A percentile compares a stretch with the other conserved stretches of the same genome.
phyloP scores from a whole-genome alignment of 2,797 vertebrate genomes.

The Scolopax rusticola region DNA sequence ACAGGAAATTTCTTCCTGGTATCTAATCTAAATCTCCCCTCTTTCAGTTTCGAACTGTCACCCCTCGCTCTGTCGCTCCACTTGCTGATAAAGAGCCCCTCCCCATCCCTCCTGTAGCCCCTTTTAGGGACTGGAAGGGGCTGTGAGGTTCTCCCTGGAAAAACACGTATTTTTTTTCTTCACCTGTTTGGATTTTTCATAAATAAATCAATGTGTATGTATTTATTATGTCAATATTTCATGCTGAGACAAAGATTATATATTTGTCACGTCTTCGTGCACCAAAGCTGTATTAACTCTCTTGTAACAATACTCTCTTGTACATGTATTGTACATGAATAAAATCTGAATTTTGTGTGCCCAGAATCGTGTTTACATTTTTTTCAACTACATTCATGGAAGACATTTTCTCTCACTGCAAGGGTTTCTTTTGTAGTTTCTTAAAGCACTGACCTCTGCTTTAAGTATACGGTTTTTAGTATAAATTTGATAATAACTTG shows the following conservation, averaged over 20 bases:
- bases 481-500: neutral
- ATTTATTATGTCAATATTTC: neutral
- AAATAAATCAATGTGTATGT: neutral
- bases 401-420: neutral
- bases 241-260: neutral
- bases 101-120: no score
- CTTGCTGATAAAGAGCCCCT: no score
- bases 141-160: no score
- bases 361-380: neutral
- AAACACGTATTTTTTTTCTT: neutral
- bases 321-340: neutral
- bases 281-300: neutral
- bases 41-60: no score
- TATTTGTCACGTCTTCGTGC: neutral
- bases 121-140: no score
- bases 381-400: neutral
- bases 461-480: neutral
- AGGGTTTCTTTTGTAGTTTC: neutral
- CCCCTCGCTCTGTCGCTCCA: no score
- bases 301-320: no score
- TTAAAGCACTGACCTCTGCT: neutral
- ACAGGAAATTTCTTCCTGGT: no score
- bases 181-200: neutral
- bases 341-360: neutral
- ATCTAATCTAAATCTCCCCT: no score